Base-by-base conservation (phyloP, 2,797 vertebrate species). In the Sebastes matsubarae region DNA sequence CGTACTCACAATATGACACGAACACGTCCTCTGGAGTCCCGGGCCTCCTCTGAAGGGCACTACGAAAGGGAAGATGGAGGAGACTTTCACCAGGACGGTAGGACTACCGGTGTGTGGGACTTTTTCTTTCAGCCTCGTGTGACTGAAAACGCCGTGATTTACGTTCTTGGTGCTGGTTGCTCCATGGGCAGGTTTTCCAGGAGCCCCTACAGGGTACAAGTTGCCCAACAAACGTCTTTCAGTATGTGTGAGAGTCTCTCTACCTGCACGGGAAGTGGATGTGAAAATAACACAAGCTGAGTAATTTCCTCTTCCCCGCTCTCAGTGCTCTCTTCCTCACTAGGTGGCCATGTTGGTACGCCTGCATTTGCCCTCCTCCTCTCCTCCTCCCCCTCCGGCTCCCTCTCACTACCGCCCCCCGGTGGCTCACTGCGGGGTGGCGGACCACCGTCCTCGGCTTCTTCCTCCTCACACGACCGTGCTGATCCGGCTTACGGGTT, bases 401-500 rank as follows among this genome's bases (percentile, higher is more conserved):
- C 65, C 52, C 58, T 66, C 80, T 87, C 54, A 82, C 67, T 12
- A 78, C 83, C 54, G 81, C 88, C 88, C 87, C 92, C 89, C 86
- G 68, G 69, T 82, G 90, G 80, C 76, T 81, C 22, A 34, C 46
- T 4, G 77, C 50, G 13, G 87, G 84, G 38, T 81, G 63, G 57
- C 75, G 71, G 36, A 69, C 52, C 29, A 74, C 64, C 4, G 78
- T 74, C 79, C 81, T 80, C 0, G 16, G 58, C 72, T 80, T 88
- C 85, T 77, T 82, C 80, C 88, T 87, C 90, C 89, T 94, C 91
- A 98, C 92, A 98, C 97, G 75, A 98, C 97, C 6, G 97, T 98
- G 93, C 97, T 98, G 95, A 98, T 98, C 93, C 97, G 96, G 92
- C 97, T 98, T 92, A 96, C 92, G 24, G 96, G 96, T 68, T 98